Percentiles rank a stretch among this genome's conserved stretches.
These are phyloP conservation scores for Anableps anableps DNA, from an alignment of 2,797 vertebrate genomes.

Conservation along the genomic window DNA sequence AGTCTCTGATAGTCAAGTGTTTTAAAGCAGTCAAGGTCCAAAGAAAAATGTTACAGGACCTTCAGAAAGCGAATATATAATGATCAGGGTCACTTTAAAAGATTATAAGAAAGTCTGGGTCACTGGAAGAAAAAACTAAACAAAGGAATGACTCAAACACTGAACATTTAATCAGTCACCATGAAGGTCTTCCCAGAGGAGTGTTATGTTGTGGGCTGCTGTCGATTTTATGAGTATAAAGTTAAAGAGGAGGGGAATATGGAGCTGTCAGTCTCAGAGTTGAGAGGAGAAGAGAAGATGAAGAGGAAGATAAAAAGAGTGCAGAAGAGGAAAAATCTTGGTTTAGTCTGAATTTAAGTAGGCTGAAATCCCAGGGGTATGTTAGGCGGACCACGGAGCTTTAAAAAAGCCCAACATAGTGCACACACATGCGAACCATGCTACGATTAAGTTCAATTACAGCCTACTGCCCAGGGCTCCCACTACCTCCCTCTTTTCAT, in stretches of 20 bases:
- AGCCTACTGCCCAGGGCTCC: conserved; percentile 67
- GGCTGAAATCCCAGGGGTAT: conserved; percentile 60
- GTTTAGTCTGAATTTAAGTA: conserved; percentile 71
- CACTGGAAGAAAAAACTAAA: background rate
- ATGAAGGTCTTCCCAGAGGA: conserved; percentile 58
- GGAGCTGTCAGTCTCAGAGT: conserved; percentile 13
- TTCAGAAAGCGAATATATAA: background rate
- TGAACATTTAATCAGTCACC: background rate
- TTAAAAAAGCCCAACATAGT: conserved; percentile 30
- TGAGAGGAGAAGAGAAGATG: conserved; percentile 9
- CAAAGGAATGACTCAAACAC: background rate
- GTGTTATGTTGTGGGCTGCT: conserved; percentile 77
- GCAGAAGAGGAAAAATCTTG: conserved; percentile 23
- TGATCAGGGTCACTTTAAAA: background rate
- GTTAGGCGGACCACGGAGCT: conserved; percentile 30
- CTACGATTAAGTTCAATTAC: conserved; percentile 75
- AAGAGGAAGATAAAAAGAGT: conserved; percentile 30
- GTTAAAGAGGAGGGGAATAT: conserved; percentile 6
- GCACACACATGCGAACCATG: conserved; percentile 61
- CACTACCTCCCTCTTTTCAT: conserved; percentile 55
- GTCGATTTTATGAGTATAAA: conserved; percentile 80
- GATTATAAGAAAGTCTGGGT: background rate
- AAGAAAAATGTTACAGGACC: background rate
- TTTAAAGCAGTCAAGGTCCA: background rate
- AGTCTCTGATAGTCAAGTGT: background rate